These are phyloP conservation scores for Felis catus DNA, from an alignment of 2,113 vertebrate species.

Conservation along the genomic window DNA sequence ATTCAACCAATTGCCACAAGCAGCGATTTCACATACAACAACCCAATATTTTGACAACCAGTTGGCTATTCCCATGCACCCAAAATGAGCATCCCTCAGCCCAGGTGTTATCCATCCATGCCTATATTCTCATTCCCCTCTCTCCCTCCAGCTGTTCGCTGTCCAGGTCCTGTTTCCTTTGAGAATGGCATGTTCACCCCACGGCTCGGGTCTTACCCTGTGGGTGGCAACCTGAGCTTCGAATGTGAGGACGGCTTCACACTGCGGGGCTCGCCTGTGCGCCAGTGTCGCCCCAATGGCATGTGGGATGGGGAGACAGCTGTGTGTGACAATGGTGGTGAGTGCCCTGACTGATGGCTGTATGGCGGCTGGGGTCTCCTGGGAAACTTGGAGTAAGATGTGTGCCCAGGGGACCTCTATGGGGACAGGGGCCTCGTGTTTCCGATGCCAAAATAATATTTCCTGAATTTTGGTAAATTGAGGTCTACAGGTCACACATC, in stretches of 20 bases:
- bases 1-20: background rate
- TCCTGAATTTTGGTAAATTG: background rate
- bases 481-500: background rate
- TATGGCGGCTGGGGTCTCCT: background rate
- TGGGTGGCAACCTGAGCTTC: constrained; percentile 87
- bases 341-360: background rate
- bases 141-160: constrained; percentile 83
- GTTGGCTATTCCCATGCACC: fast-evolving
- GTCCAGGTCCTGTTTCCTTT: constrained; percentile 87
- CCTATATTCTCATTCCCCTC: background rate
- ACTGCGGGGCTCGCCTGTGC: constrained; percentile 84
- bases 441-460: background rate
- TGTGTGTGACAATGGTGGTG: constrained; percentile 88
- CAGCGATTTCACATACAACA: background rate
- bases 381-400: background rate
- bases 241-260: constrained; percentile 87
- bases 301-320: constrained; percentile 89
- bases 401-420: too few relatives aligned
- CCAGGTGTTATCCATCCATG: background rate
- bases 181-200: constrained; percentile 88
- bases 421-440: background rate
- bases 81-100: background rate
- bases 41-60: background rate
- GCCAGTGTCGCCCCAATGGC: constrained; percentile 87
- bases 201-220: constrained; percentile 74